Conservation (phyloP, 92 coral and sea anemone genomes). For the Diadumene lineata region DNA sequence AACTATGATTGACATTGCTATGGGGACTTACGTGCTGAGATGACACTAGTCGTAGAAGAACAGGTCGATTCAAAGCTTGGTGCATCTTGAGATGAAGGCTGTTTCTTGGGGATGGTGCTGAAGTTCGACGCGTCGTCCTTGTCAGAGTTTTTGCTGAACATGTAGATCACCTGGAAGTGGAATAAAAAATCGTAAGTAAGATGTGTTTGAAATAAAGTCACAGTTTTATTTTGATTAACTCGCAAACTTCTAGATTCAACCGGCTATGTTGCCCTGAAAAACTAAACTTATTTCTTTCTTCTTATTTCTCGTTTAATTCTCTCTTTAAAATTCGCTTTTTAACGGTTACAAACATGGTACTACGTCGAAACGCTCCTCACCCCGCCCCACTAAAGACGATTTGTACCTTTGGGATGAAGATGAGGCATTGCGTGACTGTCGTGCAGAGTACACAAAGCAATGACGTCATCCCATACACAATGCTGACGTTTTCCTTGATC, state of each 20-base stretch:
- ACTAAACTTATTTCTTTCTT: too few species aligned
- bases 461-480: constrained; percentile 52
- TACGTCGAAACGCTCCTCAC: too few species aligned
- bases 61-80: neutral
- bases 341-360: too few species aligned
- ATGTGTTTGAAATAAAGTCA: too few species aligned
- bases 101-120: constrained; percentile 16
- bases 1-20: neutral
- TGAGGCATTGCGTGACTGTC: constrained; percentile 67
- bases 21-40: neutral
- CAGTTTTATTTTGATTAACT: too few species aligned
- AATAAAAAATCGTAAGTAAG: too few species aligned
- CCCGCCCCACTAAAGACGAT: too few species aligned
- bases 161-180: constrained; percentile 10
- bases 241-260: too few species aligned
- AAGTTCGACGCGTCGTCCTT: constrained; percentile 2
- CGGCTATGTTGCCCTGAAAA: too few species aligned
- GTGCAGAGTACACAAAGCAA: constrained; percentile 76
- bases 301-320: too few species aligned
- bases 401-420: constrained; percentile 78
- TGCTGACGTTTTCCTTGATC: constrained; percentile 43
- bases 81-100: neutral
- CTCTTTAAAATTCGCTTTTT: too few species aligned
- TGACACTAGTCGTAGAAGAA: neutral
- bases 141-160: constrained; percentile 5